Evolutionary conservation across 1,140 invertebrate genomes (phyloP).

Genomic region (Parasteatoda tepidariorum): DNA sequence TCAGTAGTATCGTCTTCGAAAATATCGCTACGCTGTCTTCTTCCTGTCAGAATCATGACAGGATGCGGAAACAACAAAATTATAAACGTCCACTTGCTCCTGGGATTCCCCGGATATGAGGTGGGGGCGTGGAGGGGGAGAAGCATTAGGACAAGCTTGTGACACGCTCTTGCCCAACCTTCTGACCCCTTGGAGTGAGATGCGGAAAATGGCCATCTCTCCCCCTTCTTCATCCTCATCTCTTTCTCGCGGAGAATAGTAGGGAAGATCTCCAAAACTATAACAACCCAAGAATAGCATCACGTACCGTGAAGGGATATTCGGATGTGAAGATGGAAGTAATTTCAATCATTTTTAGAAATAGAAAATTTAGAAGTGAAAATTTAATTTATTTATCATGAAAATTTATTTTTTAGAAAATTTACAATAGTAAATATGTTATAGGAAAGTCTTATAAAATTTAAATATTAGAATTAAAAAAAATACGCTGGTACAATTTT

Average conservation of each 20-base stretch:
- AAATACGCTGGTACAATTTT: too few species aligned
- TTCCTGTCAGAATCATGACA: slow-evolving; percentile 44
- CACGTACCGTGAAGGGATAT: background rate
- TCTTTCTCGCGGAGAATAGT: background rate
- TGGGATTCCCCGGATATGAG: background rate
- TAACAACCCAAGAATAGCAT: slow-evolving; percentile 9
- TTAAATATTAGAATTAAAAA: too few species aligned
- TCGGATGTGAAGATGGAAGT: too few species aligned
- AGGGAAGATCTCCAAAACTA: slow-evolving; percentile 35
- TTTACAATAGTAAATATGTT: too few species aligned
- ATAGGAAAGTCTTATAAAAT: too few species aligned
- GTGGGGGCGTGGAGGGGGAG: slow-evolving; percentile 1
- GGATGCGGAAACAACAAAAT: slow-evolving; percentile 57
- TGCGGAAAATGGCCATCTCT: slow-evolving; percentile 53
- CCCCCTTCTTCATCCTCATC: slow-evolving; percentile 3
- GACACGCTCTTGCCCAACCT: slow-evolving; percentile 48
- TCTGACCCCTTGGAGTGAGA: slow-evolving; percentile 46
- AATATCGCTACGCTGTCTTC: slow-evolving; percentile 36
- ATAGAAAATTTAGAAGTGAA: too few species aligned
- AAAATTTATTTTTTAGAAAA: too few species aligned
- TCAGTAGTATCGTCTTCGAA: slow-evolving; percentile 19
- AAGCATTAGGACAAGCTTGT: slow-evolving; percentile 36
- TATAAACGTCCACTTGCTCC: slow-evolving; percentile 55
- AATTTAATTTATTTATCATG: too few species aligned
- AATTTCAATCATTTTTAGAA: too few species aligned